Evolutionary conservation across 2,113 vertebrate species (phyloP).

Genomic region (Odontesthes bonariensis): DNA sequence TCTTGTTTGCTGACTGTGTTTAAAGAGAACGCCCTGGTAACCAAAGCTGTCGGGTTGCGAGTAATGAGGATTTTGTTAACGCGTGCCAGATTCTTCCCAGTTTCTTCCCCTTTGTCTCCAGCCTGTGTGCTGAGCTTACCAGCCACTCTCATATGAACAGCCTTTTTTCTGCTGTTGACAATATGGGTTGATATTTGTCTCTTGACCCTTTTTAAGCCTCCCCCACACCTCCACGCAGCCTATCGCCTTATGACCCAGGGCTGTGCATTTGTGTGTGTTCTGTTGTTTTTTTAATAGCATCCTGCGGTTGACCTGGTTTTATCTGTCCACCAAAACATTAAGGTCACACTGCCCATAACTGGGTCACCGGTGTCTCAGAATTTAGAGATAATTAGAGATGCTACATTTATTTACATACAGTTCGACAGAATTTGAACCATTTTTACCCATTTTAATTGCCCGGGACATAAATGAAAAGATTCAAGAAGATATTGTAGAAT

Average conservation of each 20-base stretch:
- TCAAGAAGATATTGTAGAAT: background rate
- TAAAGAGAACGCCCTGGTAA: too few species aligned
- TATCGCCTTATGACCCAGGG: conserved; percentile 45
- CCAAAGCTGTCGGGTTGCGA: too few species aligned
- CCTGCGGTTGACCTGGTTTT: conserved; percentile 60
- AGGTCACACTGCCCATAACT: conserved; percentile 30
- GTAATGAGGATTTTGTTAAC: background rate
- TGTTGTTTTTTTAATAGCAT: conserved; percentile 39
- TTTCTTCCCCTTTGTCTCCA: background rate
- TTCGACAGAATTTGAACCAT: too few species aligned
- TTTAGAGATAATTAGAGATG: background rate
- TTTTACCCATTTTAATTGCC: too few species aligned
- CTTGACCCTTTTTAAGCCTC: conserved; percentile 32
- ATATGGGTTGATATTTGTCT: conserved; percentile 29
- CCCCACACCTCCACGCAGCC: background rate
- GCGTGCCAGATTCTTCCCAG: too few species aligned
- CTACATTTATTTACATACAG: background rate
- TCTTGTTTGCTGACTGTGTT: too few species aligned
- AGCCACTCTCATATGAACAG: background rate
- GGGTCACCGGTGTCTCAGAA: conserved; percentile 40
- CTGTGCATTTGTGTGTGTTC: conserved; percentile 4
- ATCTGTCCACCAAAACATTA: conserved; percentile 45
- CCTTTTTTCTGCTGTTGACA: background rate
- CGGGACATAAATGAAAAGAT: too few species aligned
- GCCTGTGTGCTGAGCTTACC: background rate